phyloP scores from a whole-genome alignment of 64 coral and sea anemone species.

The Actinia tenebrosa region DNA sequence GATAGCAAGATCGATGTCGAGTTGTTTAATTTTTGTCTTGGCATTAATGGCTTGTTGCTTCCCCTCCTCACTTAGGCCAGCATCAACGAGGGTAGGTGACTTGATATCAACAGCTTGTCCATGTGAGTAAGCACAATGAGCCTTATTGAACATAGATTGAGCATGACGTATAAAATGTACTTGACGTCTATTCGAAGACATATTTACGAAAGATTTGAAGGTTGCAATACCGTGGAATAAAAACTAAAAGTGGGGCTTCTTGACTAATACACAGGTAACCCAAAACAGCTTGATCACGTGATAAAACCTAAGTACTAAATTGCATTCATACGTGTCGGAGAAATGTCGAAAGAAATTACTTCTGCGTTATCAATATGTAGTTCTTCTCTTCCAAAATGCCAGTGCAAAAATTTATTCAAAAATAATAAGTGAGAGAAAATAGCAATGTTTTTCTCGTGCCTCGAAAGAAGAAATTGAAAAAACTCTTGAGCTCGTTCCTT shows the following conservation, averaged over 20 bases:
- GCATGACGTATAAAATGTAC: slow-evolving; percentile 55
- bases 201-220: background rate
- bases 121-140: background rate
- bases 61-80: slow-evolving; percentile 8
- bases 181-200: background rate
- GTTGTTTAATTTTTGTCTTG: background rate
- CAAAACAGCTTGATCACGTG: background rate
- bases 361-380: background rate
- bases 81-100: slow-evolving; percentile 20
- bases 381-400: background rate
- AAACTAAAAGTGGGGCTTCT: background rate
- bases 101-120: background rate
- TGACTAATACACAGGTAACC: background rate
- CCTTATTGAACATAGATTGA: slow-evolving; percentile 39
- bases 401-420: slow-evolving; percentile 30
- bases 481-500: slow-evolving; percentile 22
- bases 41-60: slow-evolving; percentile 24
- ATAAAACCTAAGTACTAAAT: too few species aligned
- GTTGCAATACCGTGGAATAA: background rate
- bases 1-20: slow-evolving; percentile 43
- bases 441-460: slow-evolving; percentile 28
- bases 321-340: too few species aligned
- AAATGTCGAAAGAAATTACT: background rate
- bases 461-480: slow-evolving; percentile 23
- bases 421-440: slow-evolving; percentile 48